These are phyloP conservation scores for Criorhina ranunculi DNA, from an alignment of 2,888 invertebrate genomes.

Conservation along the genomic window DNA sequence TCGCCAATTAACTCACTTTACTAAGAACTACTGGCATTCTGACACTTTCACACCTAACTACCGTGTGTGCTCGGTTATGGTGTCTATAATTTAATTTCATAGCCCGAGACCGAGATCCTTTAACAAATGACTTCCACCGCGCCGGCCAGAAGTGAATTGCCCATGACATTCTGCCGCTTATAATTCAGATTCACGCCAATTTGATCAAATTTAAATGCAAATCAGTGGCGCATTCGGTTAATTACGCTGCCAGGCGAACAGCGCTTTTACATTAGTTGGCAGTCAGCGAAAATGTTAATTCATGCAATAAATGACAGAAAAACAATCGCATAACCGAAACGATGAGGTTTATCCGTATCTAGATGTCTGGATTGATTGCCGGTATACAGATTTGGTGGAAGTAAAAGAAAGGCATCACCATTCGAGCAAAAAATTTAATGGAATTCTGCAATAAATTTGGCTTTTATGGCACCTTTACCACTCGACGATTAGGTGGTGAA, in stretches of 20 bases:
- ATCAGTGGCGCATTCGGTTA: slow-evolving; percentile 75
- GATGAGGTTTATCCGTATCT: slow-evolving; percentile 48
- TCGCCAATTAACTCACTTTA: slow-evolving; percentile 14
- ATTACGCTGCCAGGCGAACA: slow-evolving; percentile 72
- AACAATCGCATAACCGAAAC: slow-evolving; percentile 64
- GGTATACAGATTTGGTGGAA: slow-evolving; percentile 20
- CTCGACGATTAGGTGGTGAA: slow-evolving; percentile 53
- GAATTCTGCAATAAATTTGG: slow-evolving; percentile 84
- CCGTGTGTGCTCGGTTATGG: slow-evolving; percentile 28
- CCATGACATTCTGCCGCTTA: slow-evolving; percentile 64
- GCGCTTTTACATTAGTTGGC: slow-evolving; percentile 76
- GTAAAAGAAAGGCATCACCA: slow-evolving; percentile 29
- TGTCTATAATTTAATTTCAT: slow-evolving; percentile 60
- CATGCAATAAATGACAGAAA: slow-evolving; percentile 72
- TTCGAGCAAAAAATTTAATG: slow-evolving; percentile 80
- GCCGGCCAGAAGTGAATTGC: slow-evolving; percentile 54
- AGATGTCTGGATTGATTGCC: slow-evolving; percentile 73
- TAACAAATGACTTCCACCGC: slow-evolving; percentile 63
- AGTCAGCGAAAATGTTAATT: slow-evolving; percentile 70
- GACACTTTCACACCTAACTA: slow-evolving; percentile 58
- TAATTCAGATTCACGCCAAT: slow-evolving; percentile 65
- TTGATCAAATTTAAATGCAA: slow-evolving; percentile 73
- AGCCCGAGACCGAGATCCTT: slow-evolving; percentile 35
- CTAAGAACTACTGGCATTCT: slow-evolving; percentile 41
- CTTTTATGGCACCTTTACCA: slow-evolving; percentile 79